Evolutionary conservation across 2,888 invertebrate genomes (phyloP).

Genomic region (Scaeva pyrastri): DNA sequence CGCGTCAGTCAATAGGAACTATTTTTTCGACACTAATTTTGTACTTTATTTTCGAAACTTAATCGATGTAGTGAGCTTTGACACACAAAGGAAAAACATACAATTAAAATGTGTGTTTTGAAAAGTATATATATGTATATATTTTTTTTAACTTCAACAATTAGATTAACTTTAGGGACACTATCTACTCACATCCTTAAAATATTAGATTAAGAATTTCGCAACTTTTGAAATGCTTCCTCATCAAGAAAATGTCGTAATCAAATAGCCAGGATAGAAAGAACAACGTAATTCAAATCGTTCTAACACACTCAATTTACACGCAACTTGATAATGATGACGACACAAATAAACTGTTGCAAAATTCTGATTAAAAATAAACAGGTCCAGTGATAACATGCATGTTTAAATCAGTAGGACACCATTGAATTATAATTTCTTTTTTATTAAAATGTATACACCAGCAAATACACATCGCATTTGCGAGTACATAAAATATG

Average conservation of each 20-base stretch:
- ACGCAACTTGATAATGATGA: neutral
- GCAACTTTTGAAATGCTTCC: slow-evolving; percentile 11
- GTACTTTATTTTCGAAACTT: neutral
- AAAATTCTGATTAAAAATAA: neutral
- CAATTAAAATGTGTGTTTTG: no score
- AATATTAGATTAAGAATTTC: slow-evolving; percentile 15
- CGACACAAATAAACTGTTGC: slow-evolving; percentile 24
- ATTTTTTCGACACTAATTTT: neutral
- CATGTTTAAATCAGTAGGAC: neutral
- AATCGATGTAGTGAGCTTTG: neutral
- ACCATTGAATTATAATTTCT: neutral
- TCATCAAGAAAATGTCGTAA: neutral
- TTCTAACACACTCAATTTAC: neutral
- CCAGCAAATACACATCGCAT: neutral
- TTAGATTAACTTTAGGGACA: neutral
- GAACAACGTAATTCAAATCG: slow-evolving; percentile 10
- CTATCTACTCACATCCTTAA: neutral
- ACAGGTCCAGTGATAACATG: neutral
- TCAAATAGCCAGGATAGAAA: neutral
- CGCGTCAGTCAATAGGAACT: neutral
- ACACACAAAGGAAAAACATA: neutral
- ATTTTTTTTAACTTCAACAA: neutral
- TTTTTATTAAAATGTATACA: neutral
- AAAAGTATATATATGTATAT: no score
- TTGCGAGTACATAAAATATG: neutral